Evolutionary conservation across 2,888 invertebrate genomes (phyloP).

Genomic region (Cenopis cana): DNA sequence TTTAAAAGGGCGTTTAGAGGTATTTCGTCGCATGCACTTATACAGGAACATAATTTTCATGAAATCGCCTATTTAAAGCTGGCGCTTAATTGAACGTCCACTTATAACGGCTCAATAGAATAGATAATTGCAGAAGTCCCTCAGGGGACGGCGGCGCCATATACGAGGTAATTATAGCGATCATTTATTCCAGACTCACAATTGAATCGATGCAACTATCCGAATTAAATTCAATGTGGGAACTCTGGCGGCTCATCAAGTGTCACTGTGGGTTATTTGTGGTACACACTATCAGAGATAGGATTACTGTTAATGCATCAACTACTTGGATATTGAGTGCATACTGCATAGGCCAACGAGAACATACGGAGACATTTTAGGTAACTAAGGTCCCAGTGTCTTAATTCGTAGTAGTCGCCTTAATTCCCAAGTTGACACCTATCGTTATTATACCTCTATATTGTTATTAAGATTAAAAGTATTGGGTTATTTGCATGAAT

Average conservation of each 20-base stretch:
- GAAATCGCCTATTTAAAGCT: neutral
- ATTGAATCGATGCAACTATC: constrained; percentile 27
- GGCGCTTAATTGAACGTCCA: constrained; percentile 1
- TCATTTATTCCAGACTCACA: constrained; percentile 1
- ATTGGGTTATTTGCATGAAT: too few relatives aligned
- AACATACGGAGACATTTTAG: neutral
- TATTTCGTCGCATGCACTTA: too few relatives aligned
- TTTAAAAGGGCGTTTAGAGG: too few relatives aligned
- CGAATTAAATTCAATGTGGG: constrained; percentile 23
- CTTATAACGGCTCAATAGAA: constrained; percentile 4
- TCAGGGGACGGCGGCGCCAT: neutral
- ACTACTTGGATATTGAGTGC: neutral
- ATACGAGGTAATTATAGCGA: neutral
- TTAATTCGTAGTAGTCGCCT: too few relatives aligned
- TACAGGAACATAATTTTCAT: neutral
- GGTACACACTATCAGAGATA: constrained; percentile 15
- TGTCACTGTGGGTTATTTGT: neutral
- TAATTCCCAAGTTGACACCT: too few relatives aligned
- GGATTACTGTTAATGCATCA: neutral
- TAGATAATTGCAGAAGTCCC: neutral
- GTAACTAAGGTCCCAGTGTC: too few relatives aligned
- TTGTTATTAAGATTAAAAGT: too few relatives aligned
- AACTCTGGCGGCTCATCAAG: constrained; percentile 18
- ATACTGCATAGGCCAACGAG: neutral
- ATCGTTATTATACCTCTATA: too few relatives aligned